Conservation (phyloP, 2,888 invertebrate genomes). For the Trichopria drosophilae region DNA sequence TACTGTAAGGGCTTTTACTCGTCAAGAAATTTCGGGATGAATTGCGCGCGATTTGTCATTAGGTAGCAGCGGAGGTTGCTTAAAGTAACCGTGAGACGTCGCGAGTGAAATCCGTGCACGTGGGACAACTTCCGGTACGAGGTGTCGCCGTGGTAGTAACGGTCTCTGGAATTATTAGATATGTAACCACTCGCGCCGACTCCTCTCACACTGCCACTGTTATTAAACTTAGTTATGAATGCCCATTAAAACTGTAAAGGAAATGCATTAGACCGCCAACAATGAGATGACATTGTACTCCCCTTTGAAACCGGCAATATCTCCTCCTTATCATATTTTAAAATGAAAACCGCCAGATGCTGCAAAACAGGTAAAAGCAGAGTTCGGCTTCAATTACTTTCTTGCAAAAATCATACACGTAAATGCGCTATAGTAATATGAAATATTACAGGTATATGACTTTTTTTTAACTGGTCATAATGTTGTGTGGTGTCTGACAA, state of each 20-base stretch:
- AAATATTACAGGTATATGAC: too few relatives aligned
- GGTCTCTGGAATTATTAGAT: conserved; percentile 31
- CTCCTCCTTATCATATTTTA: conserved; percentile 24
- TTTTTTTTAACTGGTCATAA: too few relatives aligned
- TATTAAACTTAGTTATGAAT: conserved; percentile 59
- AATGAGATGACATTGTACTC: not conserved
- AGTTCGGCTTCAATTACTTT: too few relatives aligned
- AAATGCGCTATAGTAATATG: too few relatives aligned
- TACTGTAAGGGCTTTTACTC: too few relatives aligned
- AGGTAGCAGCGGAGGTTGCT: too few relatives aligned
- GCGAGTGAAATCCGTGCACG: conserved; percentile 30
- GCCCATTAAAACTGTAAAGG: conserved; percentile 59
- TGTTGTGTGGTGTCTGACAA: too few relatives aligned
- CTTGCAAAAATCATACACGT: too few relatives aligned
- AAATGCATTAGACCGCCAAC: conserved; percentile 55
- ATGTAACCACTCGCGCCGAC: conserved; percentile 31
- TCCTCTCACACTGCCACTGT: conserved; percentile 49
- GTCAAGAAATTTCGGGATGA: too few relatives aligned
- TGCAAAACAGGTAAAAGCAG: conserved; percentile 8
- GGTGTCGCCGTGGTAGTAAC: conserved; percentile 29
- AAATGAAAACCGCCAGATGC: conserved; percentile 16
- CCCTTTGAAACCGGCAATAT: conserved; percentile 22
- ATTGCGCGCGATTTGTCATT: too few relatives aligned
- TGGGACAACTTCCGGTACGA: conserved; percentile 27
- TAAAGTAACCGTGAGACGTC: too few relatives aligned